Evolutionary conservation across 2,888 invertebrate genomes (phyloP).

Genomic region (Acanthosepion pharaonis): DNA sequence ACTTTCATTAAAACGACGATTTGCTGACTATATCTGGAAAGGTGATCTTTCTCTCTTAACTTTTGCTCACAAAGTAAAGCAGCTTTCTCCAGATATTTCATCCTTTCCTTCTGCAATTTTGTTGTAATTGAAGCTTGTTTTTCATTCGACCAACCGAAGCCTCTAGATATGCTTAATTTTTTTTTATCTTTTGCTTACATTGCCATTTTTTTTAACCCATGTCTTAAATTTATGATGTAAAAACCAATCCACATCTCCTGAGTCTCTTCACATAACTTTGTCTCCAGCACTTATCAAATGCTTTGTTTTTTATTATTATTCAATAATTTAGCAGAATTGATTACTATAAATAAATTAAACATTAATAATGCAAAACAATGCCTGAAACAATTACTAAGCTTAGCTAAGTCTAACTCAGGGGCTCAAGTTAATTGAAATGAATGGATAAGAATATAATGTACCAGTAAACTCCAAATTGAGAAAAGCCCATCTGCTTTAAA

Average conservation of each 20-base stretch:
- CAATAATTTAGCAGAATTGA: too few relatives aligned
- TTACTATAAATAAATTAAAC: background rate
- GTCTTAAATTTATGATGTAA: background rate
- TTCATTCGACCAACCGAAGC: background rate
- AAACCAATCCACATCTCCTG: background rate
- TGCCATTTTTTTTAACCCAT: background rate
- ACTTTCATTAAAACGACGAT: conserved; percentile 43
- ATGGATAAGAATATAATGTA: too few relatives aligned
- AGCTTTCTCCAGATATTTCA: background rate
- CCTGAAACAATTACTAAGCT: too few relatives aligned
- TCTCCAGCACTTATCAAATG: background rate
- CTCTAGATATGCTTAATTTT: background rate
- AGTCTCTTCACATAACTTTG: background rate
- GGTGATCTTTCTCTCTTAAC: conserved; percentile 41
- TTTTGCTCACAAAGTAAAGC: background rate
- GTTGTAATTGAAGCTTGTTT: background rate
- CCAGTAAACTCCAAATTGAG: too few relatives aligned
- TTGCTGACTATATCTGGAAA: conserved; percentile 44
- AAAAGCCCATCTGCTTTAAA: too few relatives aligned
- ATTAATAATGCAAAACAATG: background rate
- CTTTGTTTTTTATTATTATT: background rate
- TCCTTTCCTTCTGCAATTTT: background rate
- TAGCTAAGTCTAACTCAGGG: too few relatives aligned
- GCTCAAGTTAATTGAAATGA: too few relatives aligned
- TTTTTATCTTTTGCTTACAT: background rate